Evolutionary conservation across 2,113 vertebrate species (phyloP).

Genomic region (Saguinus imperator): DNA sequence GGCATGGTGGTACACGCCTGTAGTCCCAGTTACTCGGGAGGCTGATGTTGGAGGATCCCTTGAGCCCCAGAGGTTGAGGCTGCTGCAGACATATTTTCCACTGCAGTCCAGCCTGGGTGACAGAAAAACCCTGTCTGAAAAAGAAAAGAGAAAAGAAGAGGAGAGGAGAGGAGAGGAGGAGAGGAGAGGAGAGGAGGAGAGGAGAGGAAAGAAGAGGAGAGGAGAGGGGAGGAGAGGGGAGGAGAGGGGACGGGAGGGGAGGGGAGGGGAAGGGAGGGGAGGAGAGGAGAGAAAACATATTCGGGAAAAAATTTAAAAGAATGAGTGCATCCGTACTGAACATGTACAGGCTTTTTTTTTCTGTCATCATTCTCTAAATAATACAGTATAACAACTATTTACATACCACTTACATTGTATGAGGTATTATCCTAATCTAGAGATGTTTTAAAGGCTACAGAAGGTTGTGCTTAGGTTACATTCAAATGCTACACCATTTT

Average conservation of each 20-base stretch:
- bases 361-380: neutral
- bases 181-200: too few relatives aligned
- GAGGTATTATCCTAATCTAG: neutral
- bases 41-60: neutral
- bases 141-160: too few relatives aligned
- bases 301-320: neutral
- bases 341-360: neutral
- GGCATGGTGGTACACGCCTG: neutral
- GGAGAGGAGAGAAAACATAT: neutral
- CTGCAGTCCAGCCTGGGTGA: neutral
- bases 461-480: neutral
- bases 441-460: neutral
- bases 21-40: neutral
- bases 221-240: too few relatives aligned
- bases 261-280: too few relatives aligned
- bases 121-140: too few relatives aligned
- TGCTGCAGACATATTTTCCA: neutral
- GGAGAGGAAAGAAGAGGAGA: too few relatives aligned
- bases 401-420: neutral
- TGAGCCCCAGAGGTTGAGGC: neutral
- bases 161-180: too few relatives aligned
- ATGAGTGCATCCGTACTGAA: neutral
- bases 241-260: too few relatives aligned
- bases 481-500: neutral
- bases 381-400: neutral